These are phyloP conservation scores for Fragum sueziense DNA, from an alignment of 2,888 invertebrate genomes.

Conservation along the genomic window DNA sequence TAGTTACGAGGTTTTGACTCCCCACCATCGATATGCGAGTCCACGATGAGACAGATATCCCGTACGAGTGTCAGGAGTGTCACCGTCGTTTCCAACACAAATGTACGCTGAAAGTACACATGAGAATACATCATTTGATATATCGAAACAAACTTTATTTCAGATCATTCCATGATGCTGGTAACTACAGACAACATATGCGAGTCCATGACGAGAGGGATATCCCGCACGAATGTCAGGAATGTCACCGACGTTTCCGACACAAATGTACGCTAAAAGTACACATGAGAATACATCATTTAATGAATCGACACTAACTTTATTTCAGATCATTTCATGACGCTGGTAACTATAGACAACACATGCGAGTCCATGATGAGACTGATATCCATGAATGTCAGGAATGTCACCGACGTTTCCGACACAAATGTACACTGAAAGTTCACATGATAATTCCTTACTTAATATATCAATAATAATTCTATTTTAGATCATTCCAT, in stretches of 20 bases:
- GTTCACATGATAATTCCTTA: slow-evolving; percentile 50
- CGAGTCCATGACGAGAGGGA: slow-evolving; percentile 51
- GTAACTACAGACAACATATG: slow-evolving; percentile 57
- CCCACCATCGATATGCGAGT: too few species aligned
- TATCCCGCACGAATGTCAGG: slow-evolving; percentile 50
- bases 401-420: slow-evolving; percentile 44
- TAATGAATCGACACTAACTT: too few species aligned
- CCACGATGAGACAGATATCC: too few species aligned
- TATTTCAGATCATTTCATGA: slow-evolving; percentile 49
- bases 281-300: slow-evolving; percentile 49
- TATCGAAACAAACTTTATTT: too few species aligned
- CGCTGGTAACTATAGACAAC: slow-evolving; percentile 55
- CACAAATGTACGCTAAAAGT: slow-evolving; percentile 57
- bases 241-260: slow-evolving; percentile 46
- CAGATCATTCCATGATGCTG: slow-evolving; percentile 54
- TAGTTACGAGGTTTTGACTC: too few species aligned
- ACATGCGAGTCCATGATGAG: slow-evolving; percentile 54
- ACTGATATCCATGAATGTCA: slow-evolving; percentile 50
- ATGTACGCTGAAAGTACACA: slow-evolving; percentile 52
- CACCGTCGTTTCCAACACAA: slow-evolving; percentile 51
- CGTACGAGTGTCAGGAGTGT: slow-evolving; percentile 47
- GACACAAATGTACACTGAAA: slow-evolving; percentile 56
- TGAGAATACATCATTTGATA: slow-evolving; percentile 45
- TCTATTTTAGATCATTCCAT: slow-evolving; percentile 43
- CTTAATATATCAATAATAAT: too few species aligned